Evolutionary conservation across 1,140 invertebrate genomes (phyloP).

Genomic region (Drosophila grimshawi): DNA sequence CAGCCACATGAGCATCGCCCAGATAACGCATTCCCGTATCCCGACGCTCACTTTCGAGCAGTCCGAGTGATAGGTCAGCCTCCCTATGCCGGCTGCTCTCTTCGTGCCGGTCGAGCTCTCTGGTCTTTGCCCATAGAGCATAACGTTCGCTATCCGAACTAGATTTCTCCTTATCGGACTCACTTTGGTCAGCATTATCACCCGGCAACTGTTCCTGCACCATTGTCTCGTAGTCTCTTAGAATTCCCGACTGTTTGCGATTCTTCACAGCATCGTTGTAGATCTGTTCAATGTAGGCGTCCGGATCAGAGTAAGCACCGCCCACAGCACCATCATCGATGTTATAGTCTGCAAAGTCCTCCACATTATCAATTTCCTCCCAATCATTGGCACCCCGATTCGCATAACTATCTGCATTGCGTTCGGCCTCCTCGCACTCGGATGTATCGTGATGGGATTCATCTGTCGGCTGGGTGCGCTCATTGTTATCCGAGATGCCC

Average conservation of each 20-base stretch:
- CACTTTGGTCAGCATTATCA: constrained; percentile 48
- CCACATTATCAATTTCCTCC: constrained; percentile 67
- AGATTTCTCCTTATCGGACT: constrained; percentile 69
- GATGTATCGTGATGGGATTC: constrained; percentile 81
- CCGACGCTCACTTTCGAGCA: constrained; percentile 61
- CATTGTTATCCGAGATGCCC: constrained; percentile 79
- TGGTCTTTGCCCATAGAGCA: constrained; percentile 67
- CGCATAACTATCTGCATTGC: constrained; percentile 78
- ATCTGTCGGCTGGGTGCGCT: constrained; percentile 76
- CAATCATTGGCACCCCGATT: constrained; percentile 73
- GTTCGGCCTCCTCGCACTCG: constrained; percentile 79
- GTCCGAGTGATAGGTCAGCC: constrained; percentile 48
- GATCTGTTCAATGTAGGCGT: constrained; percentile 81
- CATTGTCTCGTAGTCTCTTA: constrained; percentile 76
- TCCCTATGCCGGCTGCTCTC: constrained; percentile 42
- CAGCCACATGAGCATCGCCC: constrained; percentile 69
- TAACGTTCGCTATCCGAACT: constrained; percentile 67
- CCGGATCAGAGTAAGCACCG: constrained; percentile 69
- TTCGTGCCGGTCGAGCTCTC: constrained; percentile 49
- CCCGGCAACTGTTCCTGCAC: constrained; percentile 67
- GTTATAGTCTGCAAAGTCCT: constrained; percentile 57
- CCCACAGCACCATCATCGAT: constrained; percentile 75
- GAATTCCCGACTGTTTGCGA: constrained; percentile 75
- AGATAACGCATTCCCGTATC: constrained; percentile 73
- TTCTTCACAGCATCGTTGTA: constrained; percentile 81